These are phyloP conservation scores for Drosophila neutralis DNA, from an alignment of 2,888 invertebrate species.

Conservation along the genomic window DNA sequence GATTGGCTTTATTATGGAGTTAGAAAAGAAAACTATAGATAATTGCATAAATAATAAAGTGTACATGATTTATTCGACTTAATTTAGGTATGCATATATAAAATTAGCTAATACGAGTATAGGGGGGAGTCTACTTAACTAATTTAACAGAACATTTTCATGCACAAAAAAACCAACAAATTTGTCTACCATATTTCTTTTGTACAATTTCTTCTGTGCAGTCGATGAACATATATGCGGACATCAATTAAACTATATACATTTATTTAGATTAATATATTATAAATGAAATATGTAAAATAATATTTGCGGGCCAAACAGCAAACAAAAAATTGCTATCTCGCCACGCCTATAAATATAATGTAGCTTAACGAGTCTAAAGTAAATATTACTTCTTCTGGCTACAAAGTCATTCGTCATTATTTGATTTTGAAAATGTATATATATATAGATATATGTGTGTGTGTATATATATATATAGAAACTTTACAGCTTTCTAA, in stretches of 20 bases:
- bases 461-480: slow-evolving; percentile 33
- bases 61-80: slow-evolving; percentile 59
- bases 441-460: slow-evolving; percentile 19
- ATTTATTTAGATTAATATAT: slow-evolving; percentile 37
- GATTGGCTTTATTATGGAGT: slow-evolving; percentile 68
- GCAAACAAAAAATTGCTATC: slow-evolving; percentile 48
- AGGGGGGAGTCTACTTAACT: slow-evolving; percentile 60
- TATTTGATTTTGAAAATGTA: slow-evolving; percentile 19
- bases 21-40: slow-evolving; percentile 59
- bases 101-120: slow-evolving; percentile 70
- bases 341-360: slow-evolving; percentile 28
- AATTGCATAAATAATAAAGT: slow-evolving; percentile 72
- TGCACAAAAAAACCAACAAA: slow-evolving; percentile 33
- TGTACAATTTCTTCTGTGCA: slow-evolving; percentile 53
- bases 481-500: slow-evolving; percentile 61
- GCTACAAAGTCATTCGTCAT: slow-evolving; percentile 61
- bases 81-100: slow-evolving; percentile 52
- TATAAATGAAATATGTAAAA: slow-evolving; percentile 23
- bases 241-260: slow-evolving; percentile 65
- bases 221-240: slow-evolving; percentile 47
- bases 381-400: slow-evolving; percentile 77
- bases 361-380: slow-evolving; percentile 29
- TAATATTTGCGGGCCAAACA: slow-evolving; percentile 21
- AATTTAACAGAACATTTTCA: slow-evolving; percentile 53
- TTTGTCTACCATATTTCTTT: slow-evolving; percentile 26